Evolutionary conservation across 2,888 invertebrate genomes (phyloP), one percentile per base, ranked within the genome.

Genomic region (Sphaeridia pumilis): DNA sequence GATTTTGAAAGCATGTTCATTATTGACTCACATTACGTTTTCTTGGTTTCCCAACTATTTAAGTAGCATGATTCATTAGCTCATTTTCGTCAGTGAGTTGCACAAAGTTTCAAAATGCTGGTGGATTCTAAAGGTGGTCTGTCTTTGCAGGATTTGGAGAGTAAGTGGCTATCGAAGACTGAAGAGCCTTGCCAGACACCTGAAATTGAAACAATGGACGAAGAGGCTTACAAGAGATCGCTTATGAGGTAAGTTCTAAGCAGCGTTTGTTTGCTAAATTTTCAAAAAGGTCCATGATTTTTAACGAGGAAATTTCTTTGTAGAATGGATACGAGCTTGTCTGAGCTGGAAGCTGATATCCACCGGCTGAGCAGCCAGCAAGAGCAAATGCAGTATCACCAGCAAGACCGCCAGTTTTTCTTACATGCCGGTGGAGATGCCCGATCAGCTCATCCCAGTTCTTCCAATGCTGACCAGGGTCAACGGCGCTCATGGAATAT

Each of bases 301-400:
- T n/a, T n/a, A n/a, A n/a, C n/a, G n/a, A n/a, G n/a, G n/a, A n/a
- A n/a, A 53, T 53, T 48, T 41, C 52, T 52, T 54, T 74, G 63
- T 72, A 85, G 84, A 75, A 87, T 93, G 83, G 92, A 92, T 76
- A 82, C 80, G 75, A 92, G 87, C 76, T 81, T 94, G 68, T 84
- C 86, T 70, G 92, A 93, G 74, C 84, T 94, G 68, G 92, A 93
- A 75, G 84, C 84, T 61, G 93, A 94, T 73, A 90, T 94, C 69
- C 87, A 89, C 73, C 80, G 87, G 66, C 77, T 94, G 64, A 83
- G 88, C 56, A 82, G 80, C 59, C 87, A 89, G 69, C 84, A 85
- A 69, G 81, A 78, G 70, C 83, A 83, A 71, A 81, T 84, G 66
- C 82, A 79, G 69, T 75, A 66, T 46, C 54, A 67, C 5, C 45